phyloP scores from a whole-genome alignment of 1,140 invertebrate genomes.

The Megathymus violae region DNA sequence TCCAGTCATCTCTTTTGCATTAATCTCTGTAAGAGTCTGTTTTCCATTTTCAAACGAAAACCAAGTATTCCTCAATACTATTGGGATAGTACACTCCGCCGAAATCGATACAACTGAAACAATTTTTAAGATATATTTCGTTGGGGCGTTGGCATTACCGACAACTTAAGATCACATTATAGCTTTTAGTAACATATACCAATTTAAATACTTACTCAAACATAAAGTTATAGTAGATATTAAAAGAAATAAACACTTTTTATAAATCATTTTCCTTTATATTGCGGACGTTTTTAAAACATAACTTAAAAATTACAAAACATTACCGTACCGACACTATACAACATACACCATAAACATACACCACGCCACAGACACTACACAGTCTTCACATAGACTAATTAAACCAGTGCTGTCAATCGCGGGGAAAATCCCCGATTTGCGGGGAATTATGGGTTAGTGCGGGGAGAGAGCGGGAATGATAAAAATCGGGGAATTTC shows the following conservation, averaged over 20 bases:
- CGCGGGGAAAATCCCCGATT: too few species aligned
- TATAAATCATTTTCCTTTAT: conserved; percentile 3
- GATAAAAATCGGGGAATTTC: too few species aligned
- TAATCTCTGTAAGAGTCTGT: conserved; percentile 92
- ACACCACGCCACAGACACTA: too few species aligned
- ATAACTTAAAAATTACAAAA: too few species aligned
- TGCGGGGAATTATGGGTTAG: too few species aligned
- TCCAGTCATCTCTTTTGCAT: conserved; percentile 89
- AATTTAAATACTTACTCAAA: conserved; percentile 6
- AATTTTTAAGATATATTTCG: conserved; percentile 40
- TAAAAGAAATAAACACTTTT: conserved; percentile 1
- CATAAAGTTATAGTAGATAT: conserved; percentile 1
- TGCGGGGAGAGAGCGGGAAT: too few species aligned
- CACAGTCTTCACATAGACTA: too few species aligned
- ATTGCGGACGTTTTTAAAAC: too few species aligned
- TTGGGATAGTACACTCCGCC: conserved; percentile 87
- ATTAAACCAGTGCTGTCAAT: too few species aligned
- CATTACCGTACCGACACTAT: too few species aligned
- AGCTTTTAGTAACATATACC: neutral
- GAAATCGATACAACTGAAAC: conserved; percentile 62
- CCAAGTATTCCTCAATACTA: conserved; percentile 92
- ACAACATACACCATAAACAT: too few species aligned
- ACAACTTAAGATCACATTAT: neutral
- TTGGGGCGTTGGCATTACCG: conserved; percentile 52
- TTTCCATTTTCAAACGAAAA: conserved; percentile 95